Evolutionary conservation across 2,113 vertebrate genomes (phyloP).

Genomic region (Crotalus helleri): DNA sequence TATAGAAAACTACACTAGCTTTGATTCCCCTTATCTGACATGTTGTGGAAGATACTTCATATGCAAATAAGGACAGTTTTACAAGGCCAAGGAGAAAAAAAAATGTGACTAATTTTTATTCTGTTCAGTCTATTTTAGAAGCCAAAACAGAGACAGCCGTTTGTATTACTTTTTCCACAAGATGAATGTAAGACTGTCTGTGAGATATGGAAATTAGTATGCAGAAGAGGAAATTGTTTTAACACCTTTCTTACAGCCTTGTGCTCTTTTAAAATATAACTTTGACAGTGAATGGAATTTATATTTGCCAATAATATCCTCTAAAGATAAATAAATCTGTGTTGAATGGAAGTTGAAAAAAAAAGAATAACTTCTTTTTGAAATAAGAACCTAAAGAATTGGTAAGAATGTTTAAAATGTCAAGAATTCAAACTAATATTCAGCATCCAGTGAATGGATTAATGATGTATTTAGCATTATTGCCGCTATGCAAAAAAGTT

Average conservation of each 20-base stretch:
- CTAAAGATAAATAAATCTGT: slow-evolving; percentile 15
- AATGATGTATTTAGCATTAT: not conserved
- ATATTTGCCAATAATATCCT: slow-evolving; percentile 28
- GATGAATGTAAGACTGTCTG: slow-evolving; percentile 33
- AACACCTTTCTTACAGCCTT: slow-evolving; percentile 34
- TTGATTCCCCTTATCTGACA: not conserved
- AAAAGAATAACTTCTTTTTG: slow-evolving; percentile 14
- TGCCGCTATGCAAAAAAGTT: not conserved
- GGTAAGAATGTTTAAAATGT: slow-evolving; percentile 6
- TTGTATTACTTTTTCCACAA: slow-evolving; percentile 36
- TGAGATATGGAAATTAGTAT: slow-evolving; percentile 33
- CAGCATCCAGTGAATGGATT: not conserved
- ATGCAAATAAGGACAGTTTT: slow-evolving; percentile 17
- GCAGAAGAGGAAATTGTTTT: slow-evolving; percentile 22
- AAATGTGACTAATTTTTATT: slow-evolving; percentile 21
- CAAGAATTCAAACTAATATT: slow-evolving; percentile 1
- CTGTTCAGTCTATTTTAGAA: slow-evolving; percentile 20
- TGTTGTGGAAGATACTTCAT: not conserved
- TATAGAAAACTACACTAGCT: not conserved
- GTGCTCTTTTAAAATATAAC: slow-evolving; percentile 32
- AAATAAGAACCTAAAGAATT: slow-evolving; percentile 4
- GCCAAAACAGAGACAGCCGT: slow-evolving; percentile 27
- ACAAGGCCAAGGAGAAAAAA: slow-evolving; percentile 3
- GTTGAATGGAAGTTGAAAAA: slow-evolving; percentile 4
- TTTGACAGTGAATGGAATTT: slow-evolving; percentile 43